These are phyloP conservation scores for Dichetophora obliterata DNA, from an alignment of 2,888 invertebrate genomes.

Conservation along the genomic window DNA sequence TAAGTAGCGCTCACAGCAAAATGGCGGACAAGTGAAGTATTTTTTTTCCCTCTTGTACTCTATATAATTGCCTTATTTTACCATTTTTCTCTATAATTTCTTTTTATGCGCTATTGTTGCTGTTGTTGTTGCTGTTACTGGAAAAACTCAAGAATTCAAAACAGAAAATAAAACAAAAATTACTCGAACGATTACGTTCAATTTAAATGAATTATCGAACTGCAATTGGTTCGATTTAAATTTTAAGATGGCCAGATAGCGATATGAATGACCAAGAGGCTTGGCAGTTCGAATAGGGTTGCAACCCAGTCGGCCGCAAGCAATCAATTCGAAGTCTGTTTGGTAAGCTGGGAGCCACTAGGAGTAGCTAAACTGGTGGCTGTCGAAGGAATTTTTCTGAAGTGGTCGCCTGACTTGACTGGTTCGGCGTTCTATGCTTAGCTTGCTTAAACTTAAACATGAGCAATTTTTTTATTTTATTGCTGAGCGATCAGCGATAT, in stretches of 20 bases:
- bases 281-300: neutral
- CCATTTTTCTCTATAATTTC: neutral
- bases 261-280: conserved; percentile 11
- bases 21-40: conserved; percentile 14
- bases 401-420: too few species aligned
- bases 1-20: neutral
- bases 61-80: conserved; percentile 23
- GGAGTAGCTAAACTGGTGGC: too few species aligned
- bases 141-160: neutral
- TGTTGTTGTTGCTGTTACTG: neutral
- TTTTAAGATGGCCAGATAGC: neutral
- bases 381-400: too few species aligned
- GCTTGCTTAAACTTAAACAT: too few species aligned
- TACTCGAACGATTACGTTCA: conserved; percentile 34
- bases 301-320: neutral
- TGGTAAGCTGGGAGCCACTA: too few species aligned
- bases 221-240: conserved; percentile 40
- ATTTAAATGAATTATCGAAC: conserved; percentile 45
- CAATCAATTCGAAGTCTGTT: neutral
- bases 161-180: neutral
- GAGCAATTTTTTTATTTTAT: too few species aligned
- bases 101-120: neutral
- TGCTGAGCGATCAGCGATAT: too few species aligned
- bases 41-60: conserved; percentile 4
- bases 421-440: too few species aligned